These are phyloP conservation scores for Pyxicephalus adspersus DNA, from an alignment of 2,113 vertebrate species.

Conservation along the genomic window DNA sequence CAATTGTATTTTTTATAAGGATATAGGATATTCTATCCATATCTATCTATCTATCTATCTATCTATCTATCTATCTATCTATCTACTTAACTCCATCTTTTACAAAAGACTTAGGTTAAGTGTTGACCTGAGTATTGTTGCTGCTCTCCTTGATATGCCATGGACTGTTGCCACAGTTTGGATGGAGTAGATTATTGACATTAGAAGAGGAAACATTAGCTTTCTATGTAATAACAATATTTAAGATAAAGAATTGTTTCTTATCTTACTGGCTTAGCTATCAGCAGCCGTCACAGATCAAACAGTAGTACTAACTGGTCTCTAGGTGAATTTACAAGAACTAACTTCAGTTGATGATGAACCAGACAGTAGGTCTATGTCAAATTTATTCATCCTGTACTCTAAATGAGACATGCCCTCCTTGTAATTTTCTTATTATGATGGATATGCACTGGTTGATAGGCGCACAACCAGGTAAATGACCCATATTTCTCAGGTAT, in stretches of 20 bases:
- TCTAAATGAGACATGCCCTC: not conserved
- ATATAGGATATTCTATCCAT: no score
- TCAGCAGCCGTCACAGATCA: conserved; percentile 36
- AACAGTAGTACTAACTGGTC: conserved; percentile 39
- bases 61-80: no score
- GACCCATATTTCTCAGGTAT: no score
- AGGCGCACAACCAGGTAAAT: no score
- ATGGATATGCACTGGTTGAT: no score
- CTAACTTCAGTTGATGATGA: not conserved
- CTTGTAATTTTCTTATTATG: not conserved
- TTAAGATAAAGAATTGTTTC: conserved; percentile 29
- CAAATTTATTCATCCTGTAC: not conserved
- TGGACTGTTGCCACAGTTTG: conserved; percentile 16
- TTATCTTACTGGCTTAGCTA: conserved; percentile 16
- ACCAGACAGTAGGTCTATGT: not conserved
- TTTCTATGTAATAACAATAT: not conserved
- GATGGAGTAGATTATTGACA: conserved; percentile 24
- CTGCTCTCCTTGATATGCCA: not conserved
- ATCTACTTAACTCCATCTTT: no score
- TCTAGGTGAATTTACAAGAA: conserved; percentile 27
- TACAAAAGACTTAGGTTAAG: no score
- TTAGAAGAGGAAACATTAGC: conserved; percentile 8
- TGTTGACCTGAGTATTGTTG: no score
- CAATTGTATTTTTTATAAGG: no score
- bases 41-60: no score